Evolutionary conservation across 2,888 invertebrate genomes (phyloP).

Genomic region (Prosapia bicincta): DNA sequence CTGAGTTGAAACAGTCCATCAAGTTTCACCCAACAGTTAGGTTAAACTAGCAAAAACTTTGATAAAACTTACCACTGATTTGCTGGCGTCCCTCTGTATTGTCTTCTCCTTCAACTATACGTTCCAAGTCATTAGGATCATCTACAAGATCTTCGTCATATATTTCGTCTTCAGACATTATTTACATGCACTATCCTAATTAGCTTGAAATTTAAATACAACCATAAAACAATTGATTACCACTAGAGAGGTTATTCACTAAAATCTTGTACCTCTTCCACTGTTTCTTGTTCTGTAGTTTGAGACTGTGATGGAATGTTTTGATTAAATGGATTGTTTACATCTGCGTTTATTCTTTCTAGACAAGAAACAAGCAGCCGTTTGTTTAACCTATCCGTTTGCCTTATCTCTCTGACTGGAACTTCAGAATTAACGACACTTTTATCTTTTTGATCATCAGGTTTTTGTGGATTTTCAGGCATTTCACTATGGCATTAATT

Average conservation of each 20-base stretch:
- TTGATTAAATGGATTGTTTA: neutral
- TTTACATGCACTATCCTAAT: neutral
- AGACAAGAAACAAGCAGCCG: slow-evolving; percentile 7
- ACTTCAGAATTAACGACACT: neutral
- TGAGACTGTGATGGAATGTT: neutral
- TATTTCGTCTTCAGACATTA: slow-evolving; percentile 7
- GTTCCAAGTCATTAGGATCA: slow-evolving; percentile 15
- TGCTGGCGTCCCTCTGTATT: neutral
- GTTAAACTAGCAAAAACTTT: too few relatives aligned
- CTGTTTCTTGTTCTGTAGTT: neutral
- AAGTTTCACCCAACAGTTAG: too few relatives aligned
- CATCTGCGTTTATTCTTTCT: neutral
- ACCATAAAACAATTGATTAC: neutral
- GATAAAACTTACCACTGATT: neutral
- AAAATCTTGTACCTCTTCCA: neutral
- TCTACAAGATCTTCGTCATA: slow-evolving; percentile 11
- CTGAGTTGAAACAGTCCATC: too few relatives aligned
- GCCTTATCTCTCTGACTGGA: slow-evolving; percentile 7
- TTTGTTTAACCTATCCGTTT: slow-evolving; percentile 20
- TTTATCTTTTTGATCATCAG: neutral
- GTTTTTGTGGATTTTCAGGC: neutral
- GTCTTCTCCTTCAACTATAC: slow-evolving; percentile 13
- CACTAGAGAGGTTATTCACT: neutral
- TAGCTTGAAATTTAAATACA: neutral
- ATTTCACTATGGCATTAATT: neutral